A percentile compares a stretch with the other conserved stretches of the same genome.
These are phyloP conservation scores for Chionis minor DNA, from an alignment of 2,113 vertebrate species.

Conservation along the genomic window DNA sequence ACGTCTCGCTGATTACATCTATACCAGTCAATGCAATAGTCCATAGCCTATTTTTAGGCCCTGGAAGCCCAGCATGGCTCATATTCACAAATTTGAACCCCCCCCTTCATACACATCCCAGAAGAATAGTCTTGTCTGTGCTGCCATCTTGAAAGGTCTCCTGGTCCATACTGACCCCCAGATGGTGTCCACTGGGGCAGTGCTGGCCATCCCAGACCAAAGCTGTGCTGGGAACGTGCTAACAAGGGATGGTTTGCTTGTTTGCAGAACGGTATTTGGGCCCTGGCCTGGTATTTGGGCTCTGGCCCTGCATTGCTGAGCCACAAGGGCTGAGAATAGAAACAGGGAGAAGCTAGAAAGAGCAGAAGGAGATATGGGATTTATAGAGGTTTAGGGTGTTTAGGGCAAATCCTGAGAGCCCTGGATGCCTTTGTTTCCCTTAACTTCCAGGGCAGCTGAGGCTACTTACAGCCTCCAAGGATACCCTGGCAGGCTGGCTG, in stretches of 20 bases:
- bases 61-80: background rate
- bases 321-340: background rate
- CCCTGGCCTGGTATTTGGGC: too few species aligned
- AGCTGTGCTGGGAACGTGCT: background rate
- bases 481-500: background rate
- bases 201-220: background rate
- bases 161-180: background rate
- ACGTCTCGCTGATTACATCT: background rate
- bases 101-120: background rate
- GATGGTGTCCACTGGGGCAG: background rate
- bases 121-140: background rate
- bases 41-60: background rate
- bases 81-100: background rate
- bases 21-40: background rate
- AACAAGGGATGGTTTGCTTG: background rate
- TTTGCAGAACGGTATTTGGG: background rate
- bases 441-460: background rate
- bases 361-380: background rate
- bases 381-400: background rate
- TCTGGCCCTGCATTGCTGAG: rapidly evolving
- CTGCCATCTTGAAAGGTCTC: background rate
- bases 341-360: background rate
- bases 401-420: background rate
- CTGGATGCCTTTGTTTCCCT: background rate
- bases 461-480: background rate